Base-by-base conservation (phyloP, 2,888 invertebrate genomes). In the Brachyptera risi region DNA sequence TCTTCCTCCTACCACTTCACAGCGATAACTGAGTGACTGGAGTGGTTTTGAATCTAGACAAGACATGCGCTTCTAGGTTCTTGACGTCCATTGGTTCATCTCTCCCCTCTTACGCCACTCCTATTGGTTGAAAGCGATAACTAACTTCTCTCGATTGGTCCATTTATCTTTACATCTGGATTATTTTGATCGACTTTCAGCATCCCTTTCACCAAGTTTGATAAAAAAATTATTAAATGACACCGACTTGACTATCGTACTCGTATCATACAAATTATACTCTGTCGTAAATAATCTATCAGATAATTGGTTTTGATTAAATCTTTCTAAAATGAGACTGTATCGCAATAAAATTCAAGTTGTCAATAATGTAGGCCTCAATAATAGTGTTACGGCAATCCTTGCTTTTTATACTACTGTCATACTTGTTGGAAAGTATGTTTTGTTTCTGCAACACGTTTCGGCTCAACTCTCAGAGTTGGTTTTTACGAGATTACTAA, bases 291-390 rank as follows among this genome's bases (percentile, higher is more conserved):
- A n/a, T n/a, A n/a, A n/a, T n/a, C 21, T 42, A 19, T 42, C 21
- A 42, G 42, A 42, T 42, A 42, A 21, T 42, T 42, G 42, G 17
- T 42, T 42, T 42, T 42, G 7, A 17, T 15, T 42, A 19, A 42
- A 42, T 42, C 42, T 42, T n/a, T 42, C 21, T 42, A 19, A 17
- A 42, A 19, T 21, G n/a, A n/a, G n/a, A 19, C 21, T 17, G n/a
- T 19, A 42, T 42, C 2, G 42, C 17, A 42, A 42, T 42, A 21
- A 21, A 7, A 19, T 42, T 42, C 3, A 19, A 42, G 21, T 17
- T 42, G 42, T 42, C 42, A 21, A 42, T 42, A 42, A 42, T 42
- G n/a, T n/a, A n/a, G n/a, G n/a, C n/a, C n/a, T n/a, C n/a, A n/a
- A n/a, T n/a, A n/a, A n/a, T n/a, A n/a, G n/a, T n/a, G n/a, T n/a